Evolutionary conservation across 2,797 vertebrate species (phyloP).

Genomic region (Molothrus aeneus): DNA sequence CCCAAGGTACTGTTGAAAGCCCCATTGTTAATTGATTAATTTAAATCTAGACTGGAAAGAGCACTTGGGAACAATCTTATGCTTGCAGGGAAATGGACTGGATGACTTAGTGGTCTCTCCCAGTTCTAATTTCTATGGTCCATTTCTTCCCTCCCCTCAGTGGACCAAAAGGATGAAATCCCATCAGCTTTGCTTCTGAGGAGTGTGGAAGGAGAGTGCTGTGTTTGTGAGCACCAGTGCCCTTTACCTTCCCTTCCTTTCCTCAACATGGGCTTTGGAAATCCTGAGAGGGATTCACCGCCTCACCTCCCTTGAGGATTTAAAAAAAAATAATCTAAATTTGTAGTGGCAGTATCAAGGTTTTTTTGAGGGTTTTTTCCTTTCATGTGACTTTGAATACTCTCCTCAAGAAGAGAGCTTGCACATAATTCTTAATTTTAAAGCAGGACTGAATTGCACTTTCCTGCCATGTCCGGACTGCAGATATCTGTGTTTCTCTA

Average conservation of each 20-base stretch:
- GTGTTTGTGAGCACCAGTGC: background rate
- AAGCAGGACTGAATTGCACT: background rate
- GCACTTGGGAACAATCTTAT: background rate
- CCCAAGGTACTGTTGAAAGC: background rate
- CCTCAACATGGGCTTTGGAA: background rate
- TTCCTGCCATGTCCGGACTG: background rate
- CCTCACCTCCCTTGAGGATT: background rate
- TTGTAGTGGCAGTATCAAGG: background rate
- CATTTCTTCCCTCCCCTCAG: conserved; percentile 28
- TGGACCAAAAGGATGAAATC: background rate
- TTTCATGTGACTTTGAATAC: background rate
- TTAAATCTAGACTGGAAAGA: conserved; percentile 41
- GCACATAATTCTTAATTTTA: background rate
- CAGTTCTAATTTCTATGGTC: conserved; percentile 60
- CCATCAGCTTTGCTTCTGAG: background rate
- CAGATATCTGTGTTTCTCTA: background rate
- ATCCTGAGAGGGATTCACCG: background rate
- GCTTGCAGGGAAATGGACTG: conserved; percentile 27
- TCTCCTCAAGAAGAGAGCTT: background rate
- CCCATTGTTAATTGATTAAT: conserved; percentile 45
- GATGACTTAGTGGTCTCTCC: conserved; percentile 33
- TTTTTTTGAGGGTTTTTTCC: background rate
- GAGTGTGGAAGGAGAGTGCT: background rate
- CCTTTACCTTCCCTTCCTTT: background rate
- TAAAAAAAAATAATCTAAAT: background rate